These are phyloP conservation scores for Diplodus puntazzo DNA, from an alignment of 2,797 vertebrate species.

Conservation along the genomic window DNA sequence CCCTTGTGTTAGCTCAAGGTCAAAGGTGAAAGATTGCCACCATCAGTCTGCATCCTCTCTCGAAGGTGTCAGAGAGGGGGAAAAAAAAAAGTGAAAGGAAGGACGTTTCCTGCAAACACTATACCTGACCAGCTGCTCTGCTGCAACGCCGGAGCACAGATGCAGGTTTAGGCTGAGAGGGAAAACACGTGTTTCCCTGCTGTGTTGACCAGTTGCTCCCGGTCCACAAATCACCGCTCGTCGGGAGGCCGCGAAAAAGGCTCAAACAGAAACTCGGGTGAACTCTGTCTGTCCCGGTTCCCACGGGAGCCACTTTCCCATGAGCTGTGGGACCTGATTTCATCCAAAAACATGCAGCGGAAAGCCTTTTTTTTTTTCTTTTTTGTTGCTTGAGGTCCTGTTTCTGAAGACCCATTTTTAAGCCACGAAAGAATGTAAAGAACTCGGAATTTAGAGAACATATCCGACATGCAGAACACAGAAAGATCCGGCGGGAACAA, in stretches of 20 bases:
- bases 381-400: background rate
- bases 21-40: conserved; percentile 57
- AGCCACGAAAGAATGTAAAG: conserved; percentile 7
- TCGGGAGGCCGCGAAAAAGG: conserved; percentile 47
- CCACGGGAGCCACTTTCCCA: conserved; percentile 65
- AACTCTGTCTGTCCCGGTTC: conserved; percentile 44
- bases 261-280: conserved; percentile 44
- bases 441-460: background rate
- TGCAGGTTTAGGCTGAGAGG: conserved; percentile 45
- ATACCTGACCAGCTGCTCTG: background rate
- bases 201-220: conserved; percentile 58
- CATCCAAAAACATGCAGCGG: conserved; percentile 36
- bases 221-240: conserved; percentile 69
- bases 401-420: background rate
- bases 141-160: conserved; percentile 26
- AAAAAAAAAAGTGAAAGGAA: background rate
- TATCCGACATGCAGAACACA: background rate
- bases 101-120: background rate
- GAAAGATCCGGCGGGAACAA: background rate
- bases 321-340: conserved; percentile 23
- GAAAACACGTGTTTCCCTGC: conserved; percentile 68
- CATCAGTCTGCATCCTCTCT: conserved; percentile 52
- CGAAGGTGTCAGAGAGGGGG: conserved; percentile 12
- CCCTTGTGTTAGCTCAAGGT: conserved; percentile 55
- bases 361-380: conserved; percentile 14